Conservation (phyloP, 2,888 invertebrate genomes). For the Ochropacha duplaris region DNA sequence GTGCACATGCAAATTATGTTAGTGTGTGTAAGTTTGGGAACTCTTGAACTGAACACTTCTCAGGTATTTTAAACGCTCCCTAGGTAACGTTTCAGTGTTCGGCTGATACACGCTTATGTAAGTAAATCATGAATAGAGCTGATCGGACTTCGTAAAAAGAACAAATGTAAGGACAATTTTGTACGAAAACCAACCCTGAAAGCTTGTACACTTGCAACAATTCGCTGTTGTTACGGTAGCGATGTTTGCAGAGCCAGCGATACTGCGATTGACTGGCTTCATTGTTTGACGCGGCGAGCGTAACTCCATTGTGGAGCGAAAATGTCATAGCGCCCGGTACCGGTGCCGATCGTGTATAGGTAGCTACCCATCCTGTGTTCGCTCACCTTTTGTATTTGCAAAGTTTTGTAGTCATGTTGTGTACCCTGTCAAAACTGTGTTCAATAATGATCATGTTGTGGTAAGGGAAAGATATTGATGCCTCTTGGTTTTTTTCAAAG, state of each 20-base stretch:
- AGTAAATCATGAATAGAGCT: no score
- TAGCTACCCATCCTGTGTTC: not conserved
- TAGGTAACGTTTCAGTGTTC: no score
- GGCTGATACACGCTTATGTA: no score
- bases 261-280: constrained; percentile 60
- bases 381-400: not conserved
- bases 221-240: constrained; percentile 26
- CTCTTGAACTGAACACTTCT: no score
- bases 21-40: no score
- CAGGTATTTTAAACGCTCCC: no score
- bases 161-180: constrained; percentile 10
- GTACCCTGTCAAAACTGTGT: not conserved
- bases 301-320: constrained; percentile 50
- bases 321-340: constrained; percentile 41
- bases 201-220: constrained; percentile 42
- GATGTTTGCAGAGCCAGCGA: constrained; percentile 54
- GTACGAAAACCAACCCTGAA: constrained; percentile 39
- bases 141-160: no score
- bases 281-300: constrained; percentile 53
- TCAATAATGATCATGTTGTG: not conserved
- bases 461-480: not conserved
- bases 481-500: no score
- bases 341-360: not conserved
- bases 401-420: not conserved
- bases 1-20: no score